Base-by-base conservation (phyloP, 2,113 vertebrate species). In the Tapirus terrestris region DNA sequence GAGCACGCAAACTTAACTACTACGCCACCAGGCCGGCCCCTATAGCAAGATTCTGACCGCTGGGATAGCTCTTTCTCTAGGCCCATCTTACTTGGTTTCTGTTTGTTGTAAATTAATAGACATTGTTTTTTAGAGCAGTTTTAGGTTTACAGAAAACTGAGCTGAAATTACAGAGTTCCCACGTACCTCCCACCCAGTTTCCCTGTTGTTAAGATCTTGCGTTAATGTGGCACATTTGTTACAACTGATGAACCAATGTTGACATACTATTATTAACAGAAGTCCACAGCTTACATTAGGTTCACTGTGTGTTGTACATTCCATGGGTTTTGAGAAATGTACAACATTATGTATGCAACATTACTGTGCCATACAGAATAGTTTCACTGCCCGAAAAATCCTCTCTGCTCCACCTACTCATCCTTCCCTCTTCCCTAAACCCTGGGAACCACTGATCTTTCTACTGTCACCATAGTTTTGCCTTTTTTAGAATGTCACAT, bases 231-330 rank as follows among this genome's bases (percentile, higher is more conserved):
- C 8, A 2, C 23, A 6, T 8, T 13, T 11, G 31, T 29, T 33
- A 75, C 27, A 16, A 7, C 5, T 33, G 36, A 20, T 7, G 29
- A 43, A 9, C 3, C 18, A 36, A 31, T 6, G 25, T 0, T 0
- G 48, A n/a, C 14, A 43, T 2, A 0, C 0, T 6, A 4, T 9
- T 36, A 11, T 2, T 5, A 20, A 68, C 4, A 16, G 0, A 33
- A 39, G 60, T 5, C 14, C 43, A 21, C 0, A 68, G 63, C 1
- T 11, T 4, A 68, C 63, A 8, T 1, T 0, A 6, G 2, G 5
- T 0, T 8, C n/a, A 33, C 27, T 39, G 0, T 8, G 51, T 23
- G 27, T 20, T 25, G 18, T 1, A 12, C 0, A 2, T 48, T 48
- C 43, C n/a, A 5, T 5, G 9, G 36, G 48, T 51, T 23, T n/a